These are phyloP conservation scores for Aelia acuminata DNA, from an alignment of 2,888 invertebrate genomes.

Conservation along the genomic window DNA sequence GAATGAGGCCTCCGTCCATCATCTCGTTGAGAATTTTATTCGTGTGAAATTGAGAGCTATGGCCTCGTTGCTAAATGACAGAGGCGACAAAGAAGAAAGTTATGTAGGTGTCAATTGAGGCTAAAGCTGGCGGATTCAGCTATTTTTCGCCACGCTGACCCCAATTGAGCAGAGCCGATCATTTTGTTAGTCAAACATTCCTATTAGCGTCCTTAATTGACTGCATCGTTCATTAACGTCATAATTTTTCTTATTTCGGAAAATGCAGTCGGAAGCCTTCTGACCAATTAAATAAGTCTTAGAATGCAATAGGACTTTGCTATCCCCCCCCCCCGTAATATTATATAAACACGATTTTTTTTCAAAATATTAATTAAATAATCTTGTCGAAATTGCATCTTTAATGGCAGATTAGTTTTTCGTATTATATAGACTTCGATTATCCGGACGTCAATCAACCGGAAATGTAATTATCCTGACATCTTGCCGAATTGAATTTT, in stretches of 20 bases:
- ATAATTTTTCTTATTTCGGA: background rate
- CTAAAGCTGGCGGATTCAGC: conserved; percentile 19
- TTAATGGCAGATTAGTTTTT: too few relatives aligned
- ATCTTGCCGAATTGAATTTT: too few relatives aligned
- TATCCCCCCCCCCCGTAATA: too few relatives aligned
- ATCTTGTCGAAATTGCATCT: too few relatives aligned
- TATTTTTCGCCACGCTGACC: conserved; percentile 36
- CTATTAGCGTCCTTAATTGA: conserved; percentile 11
- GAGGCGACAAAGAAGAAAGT: conserved; percentile 42
- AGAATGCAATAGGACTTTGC: too few relatives aligned
- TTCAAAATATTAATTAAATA: too few relatives aligned
- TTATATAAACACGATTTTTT: too few relatives aligned
- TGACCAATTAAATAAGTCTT: too few relatives aligned
- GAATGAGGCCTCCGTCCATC: background rate
- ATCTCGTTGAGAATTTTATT: conserved; percentile 27
- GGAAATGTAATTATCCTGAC: too few relatives aligned
- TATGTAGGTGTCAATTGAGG: conserved; percentile 44
- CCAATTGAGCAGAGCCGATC: conserved; percentile 5
- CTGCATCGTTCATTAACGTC: background rate
- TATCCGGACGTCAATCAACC: too few relatives aligned
- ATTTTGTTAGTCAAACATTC: conserved; percentile 28
- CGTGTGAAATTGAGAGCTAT: background rate
- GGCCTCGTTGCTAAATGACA: conserved; percentile 2
- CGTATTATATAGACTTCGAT: too few relatives aligned
- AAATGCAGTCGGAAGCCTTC: too few relatives aligned